These are phyloP conservation scores for Serranus cabrilla DNA, from an alignment of 2,797 vertebrate species.

Conservation along the genomic window DNA sequence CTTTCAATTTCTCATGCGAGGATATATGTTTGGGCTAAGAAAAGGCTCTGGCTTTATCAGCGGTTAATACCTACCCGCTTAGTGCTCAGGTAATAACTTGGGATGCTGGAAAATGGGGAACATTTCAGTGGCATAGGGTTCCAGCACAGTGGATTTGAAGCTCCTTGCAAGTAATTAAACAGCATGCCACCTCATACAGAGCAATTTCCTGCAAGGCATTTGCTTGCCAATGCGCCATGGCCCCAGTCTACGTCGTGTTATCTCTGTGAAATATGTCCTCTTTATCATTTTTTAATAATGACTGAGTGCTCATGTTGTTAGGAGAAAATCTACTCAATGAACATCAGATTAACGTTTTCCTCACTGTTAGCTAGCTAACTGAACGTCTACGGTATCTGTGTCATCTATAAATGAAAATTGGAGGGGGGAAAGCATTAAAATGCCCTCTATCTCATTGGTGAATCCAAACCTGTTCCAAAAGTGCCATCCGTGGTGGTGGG, in stretches of 20 bases:
- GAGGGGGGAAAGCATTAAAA: conserved; percentile 53
- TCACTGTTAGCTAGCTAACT: conserved; percentile 72
- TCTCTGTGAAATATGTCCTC: conserved; percentile 82
- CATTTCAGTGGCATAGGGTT: conserved; percentile 66
- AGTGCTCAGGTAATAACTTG: conserved; percentile 79
- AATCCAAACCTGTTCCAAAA: conserved; percentile 56
- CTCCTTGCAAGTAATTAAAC: conserved; percentile 84
- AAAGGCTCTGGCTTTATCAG: conserved; percentile 65
- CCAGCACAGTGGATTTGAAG: conserved; percentile 77
- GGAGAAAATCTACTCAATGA: conserved; percentile 73
- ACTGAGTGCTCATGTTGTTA: conserved; percentile 78
- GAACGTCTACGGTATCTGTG: conserved; percentile 66
- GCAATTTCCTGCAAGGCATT: conserved; percentile 81
- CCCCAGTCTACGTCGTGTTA: conserved; percentile 73
- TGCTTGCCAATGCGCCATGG: conserved; percentile 67
- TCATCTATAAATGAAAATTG: conserved; percentile 69
- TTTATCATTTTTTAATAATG: conserved; percentile 84
- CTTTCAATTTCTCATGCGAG: conserved; percentile 69
- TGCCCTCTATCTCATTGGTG: conserved; percentile 58
- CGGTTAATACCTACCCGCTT: conserved; percentile 73
- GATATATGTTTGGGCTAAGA: conserved; percentile 65
- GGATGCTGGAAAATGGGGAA: conserved; percentile 66
- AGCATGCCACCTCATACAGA: conserved; percentile 81
- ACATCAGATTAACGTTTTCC: conserved; percentile 74
- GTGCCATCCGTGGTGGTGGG: conserved; percentile 43